Conservation (phyloP, 1,140 invertebrate species). For the Diorhabda elongata region DNA sequence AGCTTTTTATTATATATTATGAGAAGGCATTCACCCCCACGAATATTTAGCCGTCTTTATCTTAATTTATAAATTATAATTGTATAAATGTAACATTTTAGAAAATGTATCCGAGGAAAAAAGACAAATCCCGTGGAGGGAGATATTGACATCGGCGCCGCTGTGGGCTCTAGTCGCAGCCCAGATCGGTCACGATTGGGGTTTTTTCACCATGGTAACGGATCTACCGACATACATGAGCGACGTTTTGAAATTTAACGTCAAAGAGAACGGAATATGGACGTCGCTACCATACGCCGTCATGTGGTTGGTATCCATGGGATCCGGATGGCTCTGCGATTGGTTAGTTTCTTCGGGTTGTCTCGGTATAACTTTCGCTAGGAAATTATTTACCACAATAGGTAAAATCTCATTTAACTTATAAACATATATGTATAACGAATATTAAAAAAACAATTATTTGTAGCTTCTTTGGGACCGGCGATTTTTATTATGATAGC, state of each 20-base stretch:
- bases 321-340: slow-evolving; percentile 64
- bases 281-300: slow-evolving; percentile 66
- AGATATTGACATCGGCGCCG: slow-evolving; percentile 71
- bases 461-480: slow-evolving; percentile 65
- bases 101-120: slow-evolving; percentile 32
- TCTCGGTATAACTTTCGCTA: slow-evolving; percentile 57
- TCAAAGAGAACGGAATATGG: slow-evolving; percentile 64
- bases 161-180: slow-evolving; percentile 74
- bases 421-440: slow-evolving; percentile 9
- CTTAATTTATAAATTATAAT: no score
- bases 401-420: slow-evolving; percentile 45
- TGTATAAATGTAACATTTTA: slow-evolving; percentile 5
- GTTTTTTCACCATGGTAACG: slow-evolving; percentile 90
- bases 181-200: slow-evolving; percentile 88
- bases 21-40: no score
- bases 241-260: slow-evolving; percentile 79
- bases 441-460: no score
- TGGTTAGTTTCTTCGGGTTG: slow-evolving; percentile 58
- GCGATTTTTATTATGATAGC: slow-evolving; percentile 76
- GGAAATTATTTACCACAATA: slow-evolving; percentile 71
- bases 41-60: no score
- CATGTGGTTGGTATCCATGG: slow-evolving; percentile 69
- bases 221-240: slow-evolving; percentile 91
- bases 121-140: slow-evolving; percentile 57
- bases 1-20: no score